Evolutionary conservation across 2,113 vertebrate species (phyloP).

Genomic region (Anguilla rostrata): DNA sequence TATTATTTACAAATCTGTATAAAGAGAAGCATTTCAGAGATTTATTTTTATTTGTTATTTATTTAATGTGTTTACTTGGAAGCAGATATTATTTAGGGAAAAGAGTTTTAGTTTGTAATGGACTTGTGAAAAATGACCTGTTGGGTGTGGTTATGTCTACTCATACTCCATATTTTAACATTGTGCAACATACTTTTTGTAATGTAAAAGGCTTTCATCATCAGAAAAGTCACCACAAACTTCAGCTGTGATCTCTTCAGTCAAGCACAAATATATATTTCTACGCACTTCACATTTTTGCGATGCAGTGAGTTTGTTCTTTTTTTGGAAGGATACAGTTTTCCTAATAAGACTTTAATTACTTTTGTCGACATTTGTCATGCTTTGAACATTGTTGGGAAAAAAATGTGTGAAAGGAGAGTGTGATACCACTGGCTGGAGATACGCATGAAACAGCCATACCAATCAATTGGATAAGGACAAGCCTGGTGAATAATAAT

Average conservation of each 20-base stretch:
- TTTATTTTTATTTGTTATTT: background rate
- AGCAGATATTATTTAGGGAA: background rate
- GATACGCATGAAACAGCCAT: slow-evolving; percentile 58
- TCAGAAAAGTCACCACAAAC: background rate
- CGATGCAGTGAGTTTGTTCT: background rate
- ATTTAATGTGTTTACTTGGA: background rate
- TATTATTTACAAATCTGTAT: background rate
- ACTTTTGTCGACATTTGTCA: slow-evolving; percentile 51
- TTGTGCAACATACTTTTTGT: background rate
- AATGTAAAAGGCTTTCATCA: background rate
- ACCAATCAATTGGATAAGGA: slow-evolving; percentile 63
- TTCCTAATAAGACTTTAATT: slow-evolving; percentile 42
- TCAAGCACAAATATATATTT: background rate
- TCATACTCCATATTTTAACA: background rate
- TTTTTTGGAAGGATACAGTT: slow-evolving; percentile 41
- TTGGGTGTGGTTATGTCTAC: background rate
- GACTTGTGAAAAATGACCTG: background rate
- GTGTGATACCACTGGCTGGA: slow-evolving; percentile 24
- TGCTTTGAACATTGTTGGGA: slow-evolving; percentile 29
- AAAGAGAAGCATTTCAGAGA: background rate
- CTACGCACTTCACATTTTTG: background rate
- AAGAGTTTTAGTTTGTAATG: background rate
- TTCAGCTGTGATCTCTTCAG: background rate
- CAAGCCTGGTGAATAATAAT: slow-evolving; percentile 58
- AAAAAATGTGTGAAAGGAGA: slow-evolving; percentile 17